Evolutionary conservation across 1,140 invertebrate species (phyloP).

Genomic region (Ceratina japonica): DNA sequence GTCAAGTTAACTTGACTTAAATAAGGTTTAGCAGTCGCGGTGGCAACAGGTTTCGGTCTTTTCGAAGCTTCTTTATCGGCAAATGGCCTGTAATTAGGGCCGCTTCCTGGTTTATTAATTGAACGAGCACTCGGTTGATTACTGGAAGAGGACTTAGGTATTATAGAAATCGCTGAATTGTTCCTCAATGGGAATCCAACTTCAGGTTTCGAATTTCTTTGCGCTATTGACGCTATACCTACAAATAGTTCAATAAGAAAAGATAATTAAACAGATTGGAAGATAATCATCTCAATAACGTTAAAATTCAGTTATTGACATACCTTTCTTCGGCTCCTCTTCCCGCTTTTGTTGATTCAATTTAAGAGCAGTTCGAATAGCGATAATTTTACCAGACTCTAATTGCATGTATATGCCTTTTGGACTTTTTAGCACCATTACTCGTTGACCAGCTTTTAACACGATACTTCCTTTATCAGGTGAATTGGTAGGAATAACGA

Average conservation of each 20-base stretch:
- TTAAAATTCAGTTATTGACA: constrained; percentile 21
- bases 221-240: constrained; percentile 78
- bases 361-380: constrained; percentile 91
- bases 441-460: constrained; percentile 94
- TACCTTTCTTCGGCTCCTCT: constrained; percentile 81
- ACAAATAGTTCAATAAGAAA: constrained; percentile 26
- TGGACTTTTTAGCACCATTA: constrained; percentile 95
- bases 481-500: constrained; percentile 95
- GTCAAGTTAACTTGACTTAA: constrained; percentile 70
- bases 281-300: neutral
- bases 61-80: constrained; percentile 70
- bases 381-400: constrained; percentile 97
- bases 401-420: constrained; percentile 98
- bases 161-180: constrained; percentile 85
- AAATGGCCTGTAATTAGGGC: constrained; percentile 72
- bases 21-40: constrained; percentile 73
- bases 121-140: constrained; percentile 66
- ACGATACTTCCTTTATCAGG: constrained; percentile 92
- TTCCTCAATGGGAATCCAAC: constrained; percentile 82
- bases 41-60: constrained; percentile 74
- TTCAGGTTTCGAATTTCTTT: constrained; percentile 80
- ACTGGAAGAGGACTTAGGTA: constrained; percentile 80
- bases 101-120: constrained; percentile 67
- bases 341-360: constrained; percentile 83
- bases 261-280: neutral